Percentiles rank a stretch among this genome's conserved stretches.
Evolutionary conservation across 2,888 invertebrate genomes (phyloP).

Genomic region (Xanthia togata): DNA sequence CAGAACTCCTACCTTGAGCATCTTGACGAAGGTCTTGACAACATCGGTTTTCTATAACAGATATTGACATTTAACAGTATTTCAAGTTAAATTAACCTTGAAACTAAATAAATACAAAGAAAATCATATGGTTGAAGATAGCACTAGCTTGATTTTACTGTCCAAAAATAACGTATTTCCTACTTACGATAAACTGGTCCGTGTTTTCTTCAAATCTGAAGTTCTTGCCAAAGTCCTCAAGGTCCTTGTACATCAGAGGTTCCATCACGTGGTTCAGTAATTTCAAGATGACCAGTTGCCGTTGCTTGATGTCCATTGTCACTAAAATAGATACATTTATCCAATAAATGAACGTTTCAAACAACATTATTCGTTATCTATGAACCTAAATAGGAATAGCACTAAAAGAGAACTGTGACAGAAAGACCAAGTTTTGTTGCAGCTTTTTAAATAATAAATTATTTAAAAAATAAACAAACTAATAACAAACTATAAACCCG

Average conservation of each 20-base stretch:
- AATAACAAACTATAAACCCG: too few relatives aligned
- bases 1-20: slow-evolving; percentile 89
- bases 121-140: not conserved
- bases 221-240: slow-evolving; percentile 82
- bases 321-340: slow-evolving; percentile 73
- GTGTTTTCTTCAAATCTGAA: slow-evolving; percentile 84
- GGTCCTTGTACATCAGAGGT: slow-evolving; percentile 86
- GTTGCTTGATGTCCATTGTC: slow-evolving; percentile 82
- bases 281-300: slow-evolving; percentile 87
- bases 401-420: not conserved
- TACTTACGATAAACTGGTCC: slow-evolving; percentile 64
- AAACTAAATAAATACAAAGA: not conserved
- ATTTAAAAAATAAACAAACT: too few relatives aligned
- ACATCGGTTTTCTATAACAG: slow-evolving; percentile 88
- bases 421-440: not conserved
- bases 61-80: not conserved
- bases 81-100: not conserved
- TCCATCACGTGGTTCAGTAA: slow-evolving; percentile 89
- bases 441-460: not conserved
- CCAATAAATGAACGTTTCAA: not conserved
- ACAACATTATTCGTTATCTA: not conserved
- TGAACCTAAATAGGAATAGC: not conserved
- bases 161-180: not conserved
- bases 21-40: slow-evolving; percentile 90
- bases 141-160: not conserved